Base-by-base conservation (phyloP, 2,888 invertebrate genomes). In the Drosophila paranaensis region DNA sequence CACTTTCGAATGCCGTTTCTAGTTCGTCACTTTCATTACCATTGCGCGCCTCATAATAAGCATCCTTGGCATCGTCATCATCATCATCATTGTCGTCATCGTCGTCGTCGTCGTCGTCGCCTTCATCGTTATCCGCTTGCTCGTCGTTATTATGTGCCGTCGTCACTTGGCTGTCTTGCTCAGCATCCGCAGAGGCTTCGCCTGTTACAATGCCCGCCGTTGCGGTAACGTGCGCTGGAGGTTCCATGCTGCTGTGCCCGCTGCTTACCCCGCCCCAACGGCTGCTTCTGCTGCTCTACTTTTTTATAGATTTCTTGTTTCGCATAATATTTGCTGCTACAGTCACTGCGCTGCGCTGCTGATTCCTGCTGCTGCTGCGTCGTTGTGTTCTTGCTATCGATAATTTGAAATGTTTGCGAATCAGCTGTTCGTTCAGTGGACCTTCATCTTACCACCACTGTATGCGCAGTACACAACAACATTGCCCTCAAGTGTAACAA, bases 11-110 rank as follows among this genome's bases (percentile, higher is more conserved):
- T 72, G 82, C 77, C 61, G 81, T 79, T 65, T 82, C 77, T 39
- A 89, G 82, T 69, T 91, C 91, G 69, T 91, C 91, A 71, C 87
- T 84, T 79, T 89, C 91, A 74, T 77, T 85, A 57, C 80, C 88
- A 56, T 81, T 86, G 66, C 81, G 74, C 57, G 90, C 90, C 77
- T 91, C 91, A 50, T 88, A 91, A 64, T 81, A 90, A 30, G 81
- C 88, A 75, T 88, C 85, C 64, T 82, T 85, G 27, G 75, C 71
- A 63, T 88, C 91, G 50, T 90, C 91, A 6, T 89, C 82, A 6
- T 75, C 74, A 3, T 68, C 25, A 13, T 45, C 25, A 8, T 43
- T 6, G 25, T 43, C 43, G 10, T 43, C 43, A 6, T 43, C 20
- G 5, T 43, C 80, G 6, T 77, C 79, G 0, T 67, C 82, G 0